Evolutionary conservation across 2,797 vertebrate species (phyloP).

Genomic region (Tangara arthus): DNA sequence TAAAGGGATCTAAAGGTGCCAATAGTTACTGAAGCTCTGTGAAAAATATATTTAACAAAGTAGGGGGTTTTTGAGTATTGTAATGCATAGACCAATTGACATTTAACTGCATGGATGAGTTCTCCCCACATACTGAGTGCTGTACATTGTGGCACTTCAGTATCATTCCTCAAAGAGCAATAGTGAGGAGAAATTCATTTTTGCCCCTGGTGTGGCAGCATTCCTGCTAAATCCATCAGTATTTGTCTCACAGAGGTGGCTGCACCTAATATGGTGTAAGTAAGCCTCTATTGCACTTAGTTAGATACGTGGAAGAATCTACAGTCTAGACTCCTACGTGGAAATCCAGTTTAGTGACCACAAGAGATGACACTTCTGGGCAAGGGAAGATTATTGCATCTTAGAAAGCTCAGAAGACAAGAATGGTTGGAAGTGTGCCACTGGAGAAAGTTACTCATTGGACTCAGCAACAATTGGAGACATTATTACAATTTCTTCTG

Average conservation of each 20-base stretch:
- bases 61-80: rapidly evolving
- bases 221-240: background rate
- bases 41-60: background rate
- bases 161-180: background rate
- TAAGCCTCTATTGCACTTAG: background rate
- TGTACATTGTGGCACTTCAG: background rate
- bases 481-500: background rate
- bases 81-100: background rate
- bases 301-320: background rate
- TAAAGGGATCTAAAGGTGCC: background rate
- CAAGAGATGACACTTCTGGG: background rate
- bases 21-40: background rate
- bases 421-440: background rate
- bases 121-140: background rate
- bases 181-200: background rate
- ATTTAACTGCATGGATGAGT: background rate
- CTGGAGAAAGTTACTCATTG: background rate
- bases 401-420: background rate
- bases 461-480: background rate
- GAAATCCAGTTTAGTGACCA: background rate
- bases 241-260: background rate
- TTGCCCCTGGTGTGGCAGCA: background rate
- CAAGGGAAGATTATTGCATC: background rate
- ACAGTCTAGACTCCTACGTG: background rate
- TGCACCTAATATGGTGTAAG: background rate